phyloP scores from a whole-genome alignment of 37 sponge, comb jelly and placozoan genomes.

The Halisarca cf. caerulea region DNA sequence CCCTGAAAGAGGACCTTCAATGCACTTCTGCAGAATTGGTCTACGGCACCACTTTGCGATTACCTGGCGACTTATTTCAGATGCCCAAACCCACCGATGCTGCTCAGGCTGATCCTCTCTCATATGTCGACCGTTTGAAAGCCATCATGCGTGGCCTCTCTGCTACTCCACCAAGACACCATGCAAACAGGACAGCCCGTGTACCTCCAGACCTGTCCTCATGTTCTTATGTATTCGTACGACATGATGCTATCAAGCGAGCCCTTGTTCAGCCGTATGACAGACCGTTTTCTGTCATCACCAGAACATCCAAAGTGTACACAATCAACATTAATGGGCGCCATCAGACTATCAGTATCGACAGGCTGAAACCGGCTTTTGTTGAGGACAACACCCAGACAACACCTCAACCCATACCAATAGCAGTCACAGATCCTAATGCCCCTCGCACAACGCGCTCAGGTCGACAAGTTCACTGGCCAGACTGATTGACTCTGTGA shows the following conservation, averaged over 20 bases:
- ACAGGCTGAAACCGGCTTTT: conserved; percentile 71
- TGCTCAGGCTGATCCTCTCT: conserved; percentile 25
- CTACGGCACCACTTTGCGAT: too few relatives aligned
- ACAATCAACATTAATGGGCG: conserved; percentile 47
- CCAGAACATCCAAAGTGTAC: conserved; percentile 55
- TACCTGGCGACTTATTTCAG: too few relatives aligned
- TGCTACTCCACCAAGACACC: background rate
- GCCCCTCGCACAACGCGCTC: background rate
- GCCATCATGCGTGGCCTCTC: conserved; percentile 9
- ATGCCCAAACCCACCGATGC: background rate
- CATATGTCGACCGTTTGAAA: conserved; percentile 41
- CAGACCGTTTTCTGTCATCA: background rate
- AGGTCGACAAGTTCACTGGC: background rate
- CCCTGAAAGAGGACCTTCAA: too few relatives aligned
- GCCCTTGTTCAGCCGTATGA: conserved; percentile 45
- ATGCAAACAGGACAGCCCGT: background rate
- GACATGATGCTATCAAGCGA: conserved; percentile 53
- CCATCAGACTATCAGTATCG: conserved; percentile 48
- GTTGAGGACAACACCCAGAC: background rate
- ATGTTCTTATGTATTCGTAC: conserved; percentile 52
- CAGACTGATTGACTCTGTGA: background rate
- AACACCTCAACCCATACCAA: background rate
- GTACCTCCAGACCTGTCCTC: conserved; percentile 23
- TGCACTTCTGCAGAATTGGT: too few relatives aligned
- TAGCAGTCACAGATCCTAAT: background rate